phyloP scores from a whole-genome alignment of 1,140 invertebrate genomes.

The Solen grandis region DNA sequence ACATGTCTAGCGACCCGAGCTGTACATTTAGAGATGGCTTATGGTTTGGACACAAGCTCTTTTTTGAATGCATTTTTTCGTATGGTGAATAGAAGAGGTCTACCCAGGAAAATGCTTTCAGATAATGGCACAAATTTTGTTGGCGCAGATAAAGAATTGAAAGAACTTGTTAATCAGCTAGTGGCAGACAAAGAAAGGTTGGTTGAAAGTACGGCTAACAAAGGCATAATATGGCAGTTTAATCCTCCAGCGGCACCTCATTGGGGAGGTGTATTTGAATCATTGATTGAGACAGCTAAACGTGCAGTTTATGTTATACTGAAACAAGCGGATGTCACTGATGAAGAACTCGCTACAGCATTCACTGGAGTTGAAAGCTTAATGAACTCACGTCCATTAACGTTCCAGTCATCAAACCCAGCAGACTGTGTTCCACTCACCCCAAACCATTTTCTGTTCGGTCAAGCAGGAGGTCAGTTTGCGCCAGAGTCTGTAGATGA shows the following conservation, averaged over 20 bases:
- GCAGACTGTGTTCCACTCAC: constrained; percentile 65
- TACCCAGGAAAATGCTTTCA: constrained; percentile 9
- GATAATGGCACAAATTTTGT: constrained; percentile 58
- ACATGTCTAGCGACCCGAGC: constrained; percentile 41
- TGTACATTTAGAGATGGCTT: constrained; percentile 46
- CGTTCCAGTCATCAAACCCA: constrained; percentile 65
- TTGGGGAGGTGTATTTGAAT: constrained; percentile 47
- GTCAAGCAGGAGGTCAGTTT: constrained; percentile 28
- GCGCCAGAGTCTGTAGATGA: too few relatives aligned
- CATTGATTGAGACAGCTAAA: constrained; percentile 29
- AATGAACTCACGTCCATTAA: constrained; percentile 67
- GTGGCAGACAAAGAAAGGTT: constrained; percentile 1
- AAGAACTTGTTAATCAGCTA: background rate
- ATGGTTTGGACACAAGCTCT: constrained; percentile 23
- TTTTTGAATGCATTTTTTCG: constrained; percentile 31
- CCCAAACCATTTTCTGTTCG: constrained; percentile 66
- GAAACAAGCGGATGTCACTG: background rate
- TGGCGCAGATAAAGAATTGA: constrained; percentile 17
- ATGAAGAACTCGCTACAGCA: constrained; percentile 50
- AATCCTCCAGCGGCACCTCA: constrained; percentile 47
- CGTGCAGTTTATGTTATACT: constrained; percentile 13
- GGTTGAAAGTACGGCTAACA: constrained; percentile 3
- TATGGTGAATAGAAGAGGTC: constrained; percentile 25
- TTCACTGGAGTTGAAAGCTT: constrained; percentile 60
- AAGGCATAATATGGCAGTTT: constrained; percentile 5